Evolutionary conservation across 2,797 vertebrate genomes (phyloP).

Genomic region (Argyrosomus regius): DNA sequence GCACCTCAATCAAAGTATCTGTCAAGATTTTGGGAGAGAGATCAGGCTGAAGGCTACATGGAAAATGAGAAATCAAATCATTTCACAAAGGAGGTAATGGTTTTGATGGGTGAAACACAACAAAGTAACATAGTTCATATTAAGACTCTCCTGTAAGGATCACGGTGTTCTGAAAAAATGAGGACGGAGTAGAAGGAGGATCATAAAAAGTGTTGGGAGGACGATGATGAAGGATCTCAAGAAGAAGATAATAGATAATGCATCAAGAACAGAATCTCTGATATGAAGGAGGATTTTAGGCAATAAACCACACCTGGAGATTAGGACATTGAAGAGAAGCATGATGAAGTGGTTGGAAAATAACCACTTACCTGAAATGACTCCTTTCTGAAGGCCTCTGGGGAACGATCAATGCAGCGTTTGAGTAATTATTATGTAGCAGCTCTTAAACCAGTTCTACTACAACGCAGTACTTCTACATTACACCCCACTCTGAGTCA

Average conservation of each 20-base stretch:
- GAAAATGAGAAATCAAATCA: not conserved
- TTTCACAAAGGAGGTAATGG: not conserved
- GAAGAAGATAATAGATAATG: not conserved
- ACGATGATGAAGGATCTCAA: constrained; percentile 8
- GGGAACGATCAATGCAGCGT: not conserved
- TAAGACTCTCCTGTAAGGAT: not conserved
- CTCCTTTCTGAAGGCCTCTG: not conserved
- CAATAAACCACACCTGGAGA: not conserved
- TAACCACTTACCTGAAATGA: not conserved
- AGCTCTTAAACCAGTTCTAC: constrained; percentile 10
- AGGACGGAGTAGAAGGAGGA: not conserved
- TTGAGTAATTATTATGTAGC: constrained; percentile 5
- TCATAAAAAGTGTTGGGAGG: not conserved
- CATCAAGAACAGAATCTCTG: constrained; percentile 3
- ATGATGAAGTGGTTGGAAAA: not conserved
- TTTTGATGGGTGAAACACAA: constrained; percentile 1
- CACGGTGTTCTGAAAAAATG: not conserved
- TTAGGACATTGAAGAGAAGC: not conserved
- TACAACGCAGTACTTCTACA: not conserved
- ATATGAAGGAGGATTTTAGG: not conserved
- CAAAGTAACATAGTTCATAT: constrained; percentile 5
- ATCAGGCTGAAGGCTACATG: not conserved
- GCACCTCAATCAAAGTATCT: not conserved
- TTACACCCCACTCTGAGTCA: not conserved
- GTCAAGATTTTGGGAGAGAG: not conserved